These are phyloP conservation scores for Aspidiotus rigidus DNA, from an alignment of 2,888 invertebrate species.

Conservation along the genomic window DNA sequence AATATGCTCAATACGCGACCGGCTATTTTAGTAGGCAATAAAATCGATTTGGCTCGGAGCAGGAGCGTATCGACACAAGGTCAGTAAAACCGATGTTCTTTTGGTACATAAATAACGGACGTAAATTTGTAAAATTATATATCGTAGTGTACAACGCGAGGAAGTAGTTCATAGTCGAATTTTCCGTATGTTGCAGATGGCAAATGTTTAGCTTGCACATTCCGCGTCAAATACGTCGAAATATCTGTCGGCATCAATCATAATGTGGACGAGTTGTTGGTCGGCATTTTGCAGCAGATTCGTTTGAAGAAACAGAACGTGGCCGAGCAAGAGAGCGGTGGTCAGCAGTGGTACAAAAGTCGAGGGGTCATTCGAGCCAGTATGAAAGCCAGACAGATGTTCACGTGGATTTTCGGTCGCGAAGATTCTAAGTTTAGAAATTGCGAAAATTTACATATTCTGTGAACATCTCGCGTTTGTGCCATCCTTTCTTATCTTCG, in stretches of 20 bases:
- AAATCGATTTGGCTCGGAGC: conserved; percentile 84
- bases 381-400: conserved; percentile 82
- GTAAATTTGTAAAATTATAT: background rate
- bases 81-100: too few species aligned
- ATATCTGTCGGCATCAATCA: conserved; percentile 94
- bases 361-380: conserved; percentile 74
- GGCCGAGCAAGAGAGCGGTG: conserved; percentile 9
- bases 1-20: conserved; percentile 68
- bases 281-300: conserved; percentile 85
- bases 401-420: conserved; percentile 79
- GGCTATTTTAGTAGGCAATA: conserved; percentile 81
- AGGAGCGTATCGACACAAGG: conserved; percentile 84
- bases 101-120: background rate
- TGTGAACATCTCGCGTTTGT: conserved; percentile 46
- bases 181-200: conserved; percentile 59
- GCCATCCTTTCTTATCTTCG: background rate
- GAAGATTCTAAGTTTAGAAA: conserved; percentile 86
- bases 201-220: conserved; percentile 81
- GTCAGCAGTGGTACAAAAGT: conserved; percentile 57
- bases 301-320: conserved; percentile 56
- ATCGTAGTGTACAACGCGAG: too few species aligned
- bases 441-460: conserved; percentile 79
- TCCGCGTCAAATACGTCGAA: conserved; percentile 87
- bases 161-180: background rate
- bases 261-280: conserved; percentile 89